Base-by-base conservation (phyloP, 2,888 invertebrate species). In the Calliopum simillimum region DNA sequence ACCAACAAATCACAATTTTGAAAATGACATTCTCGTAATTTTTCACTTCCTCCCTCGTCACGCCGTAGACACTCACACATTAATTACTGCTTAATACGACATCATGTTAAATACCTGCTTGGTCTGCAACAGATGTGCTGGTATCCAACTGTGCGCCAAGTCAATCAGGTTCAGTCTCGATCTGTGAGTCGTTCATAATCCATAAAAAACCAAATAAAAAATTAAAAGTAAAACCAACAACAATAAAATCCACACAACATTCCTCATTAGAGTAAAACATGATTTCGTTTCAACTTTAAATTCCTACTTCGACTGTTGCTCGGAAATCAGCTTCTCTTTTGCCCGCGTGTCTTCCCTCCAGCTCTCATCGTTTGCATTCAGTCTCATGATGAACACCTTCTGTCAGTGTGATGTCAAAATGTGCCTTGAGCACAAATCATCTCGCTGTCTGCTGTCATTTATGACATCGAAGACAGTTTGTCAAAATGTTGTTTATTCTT, bases 71-170 rank as follows among this genome's bases (percentile, higher is more conserved):
- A 25, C 74, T 76, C 79, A 82, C 82, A 81, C 81, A 79, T 80
- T 79, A 81, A 80, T 82, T 81, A 80, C 79, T 78, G 79, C 75
- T 78, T 82, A 53, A 19, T 21, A 53, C 53, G 23, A 21, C 16
- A 53, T 16, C 46, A 61, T 46, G 44, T 46, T 61, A 61, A 61
- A 61, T 44, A 16, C 68, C 61, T 44, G 53, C 25, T n/a, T 41
- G 43, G 55, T 61, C 51, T 44, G n/a, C n/a, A 33, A 21, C 23
- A 14, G 41, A n/a, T 46, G 21, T 59, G 61, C 56, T 68, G 70
- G 56, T 59, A 21, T 80, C 80, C 81, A 72, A 80, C 82, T 79
- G 81, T 77, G 82, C 58, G 33, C 16, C 58, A 33, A 56, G 63
- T 81, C 81, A 79, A 80, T 81, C 80, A 79, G 77, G n/a, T 53